A percentile compares a stretch with the other conserved stretches of the same genome.
phyloP scores from a whole-genome alignment of 1,140 invertebrate species.

The Diuraphis noxia region DNA sequence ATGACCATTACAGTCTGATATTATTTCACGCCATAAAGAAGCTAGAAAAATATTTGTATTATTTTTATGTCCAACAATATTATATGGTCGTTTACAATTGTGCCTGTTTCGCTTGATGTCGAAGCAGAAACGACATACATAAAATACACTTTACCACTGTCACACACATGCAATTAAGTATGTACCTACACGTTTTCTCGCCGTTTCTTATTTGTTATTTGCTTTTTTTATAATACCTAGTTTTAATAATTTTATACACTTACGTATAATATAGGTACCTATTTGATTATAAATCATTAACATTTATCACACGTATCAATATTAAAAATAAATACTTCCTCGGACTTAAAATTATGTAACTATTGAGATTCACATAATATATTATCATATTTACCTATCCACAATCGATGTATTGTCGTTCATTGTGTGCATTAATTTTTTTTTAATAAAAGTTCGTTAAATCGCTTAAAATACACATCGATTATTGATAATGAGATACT shows the following conservation, averaged over 20 bases:
- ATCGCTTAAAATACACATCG: neutral
- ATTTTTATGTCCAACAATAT: neutral
- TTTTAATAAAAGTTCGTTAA: neutral
- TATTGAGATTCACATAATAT: too few species aligned
- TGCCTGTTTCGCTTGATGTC: neutral
- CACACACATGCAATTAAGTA: neutral
- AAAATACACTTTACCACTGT: neutral
- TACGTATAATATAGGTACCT: too few species aligned
- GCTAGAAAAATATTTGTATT: neutral
- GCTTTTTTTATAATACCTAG: too few species aligned
- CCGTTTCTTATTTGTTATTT: neutral
- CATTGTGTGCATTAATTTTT: too few species aligned
- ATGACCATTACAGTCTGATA: neutral
- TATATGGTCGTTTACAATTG: neutral
- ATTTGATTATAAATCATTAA: too few species aligned
- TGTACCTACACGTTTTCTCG: neutral
- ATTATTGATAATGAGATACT: neutral
- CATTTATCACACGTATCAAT: too few species aligned
- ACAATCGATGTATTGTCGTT: too few species aligned
- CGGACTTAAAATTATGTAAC: too few species aligned
- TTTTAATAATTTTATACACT: too few species aligned
- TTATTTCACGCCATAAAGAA: neutral
- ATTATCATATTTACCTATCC: too few species aligned
- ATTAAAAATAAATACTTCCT: too few species aligned
- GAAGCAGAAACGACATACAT: neutral